phyloP scores from a whole-genome alignment of 2,113 vertebrate genomes.

The Rousettus leschenaultii region DNA sequence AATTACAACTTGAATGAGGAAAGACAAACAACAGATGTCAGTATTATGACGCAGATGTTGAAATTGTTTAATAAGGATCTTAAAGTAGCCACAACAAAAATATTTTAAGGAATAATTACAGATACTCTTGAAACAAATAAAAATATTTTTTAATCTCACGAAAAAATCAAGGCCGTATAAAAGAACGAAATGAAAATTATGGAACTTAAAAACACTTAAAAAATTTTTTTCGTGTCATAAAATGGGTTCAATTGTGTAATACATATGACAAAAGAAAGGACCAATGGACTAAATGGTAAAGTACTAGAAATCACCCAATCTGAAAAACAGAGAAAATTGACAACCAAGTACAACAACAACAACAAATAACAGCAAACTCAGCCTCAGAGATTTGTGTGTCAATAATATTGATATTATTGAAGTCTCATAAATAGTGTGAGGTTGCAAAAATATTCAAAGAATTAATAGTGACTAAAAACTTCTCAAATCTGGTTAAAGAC shows the following conservation, averaged over 20 bases:
- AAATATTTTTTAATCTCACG: neutral
- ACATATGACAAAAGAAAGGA: neutral
- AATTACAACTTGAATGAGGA: neutral
- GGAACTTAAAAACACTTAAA: neutral
- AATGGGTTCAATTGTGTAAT: neutral
- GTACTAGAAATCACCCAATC: neutral
- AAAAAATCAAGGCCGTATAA: neutral
- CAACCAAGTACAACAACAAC: neutral
- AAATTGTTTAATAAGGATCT: neutral
- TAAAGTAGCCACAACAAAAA: neutral
- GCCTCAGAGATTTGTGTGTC: neutral
- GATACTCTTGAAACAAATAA: neutral
- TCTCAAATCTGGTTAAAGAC: neutral
- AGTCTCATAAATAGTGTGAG: neutral
- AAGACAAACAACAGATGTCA: neutral
- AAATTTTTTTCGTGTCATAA: neutral
- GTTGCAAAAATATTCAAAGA: neutral
- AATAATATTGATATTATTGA: neutral
- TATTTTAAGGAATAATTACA: neutral
- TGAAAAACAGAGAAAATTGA: conserved; percentile 8
- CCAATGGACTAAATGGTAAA: neutral
- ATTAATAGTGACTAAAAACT: neutral
- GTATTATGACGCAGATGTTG: neutral
- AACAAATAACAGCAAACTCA: neutral
- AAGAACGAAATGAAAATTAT: neutral